These are phyloP conservation scores for Coendou prehensilis DNA, from an alignment of 2,797 vertebrate genomes.

Conservation along the genomic window DNA sequence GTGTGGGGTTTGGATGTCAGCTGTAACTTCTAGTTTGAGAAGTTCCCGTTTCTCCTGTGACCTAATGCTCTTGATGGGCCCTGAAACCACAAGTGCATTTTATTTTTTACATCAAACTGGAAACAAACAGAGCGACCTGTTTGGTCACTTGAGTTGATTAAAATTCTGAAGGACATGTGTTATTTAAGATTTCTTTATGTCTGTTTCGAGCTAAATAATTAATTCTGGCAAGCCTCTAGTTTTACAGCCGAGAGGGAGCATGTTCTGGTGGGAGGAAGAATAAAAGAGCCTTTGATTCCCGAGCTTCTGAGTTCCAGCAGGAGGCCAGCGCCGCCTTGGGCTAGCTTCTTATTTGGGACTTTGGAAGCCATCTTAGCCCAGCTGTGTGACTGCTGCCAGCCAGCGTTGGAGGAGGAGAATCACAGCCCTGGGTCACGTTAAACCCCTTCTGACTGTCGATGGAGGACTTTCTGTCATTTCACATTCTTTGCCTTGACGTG, in stretches of 20 bases:
- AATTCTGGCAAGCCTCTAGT: conserved; percentile 77
- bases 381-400: conserved; percentile 74
- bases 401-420: conserved; percentile 49
- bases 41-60: conserved; percentile 45
- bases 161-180: conserved; percentile 71
- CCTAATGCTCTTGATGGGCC: neutral
- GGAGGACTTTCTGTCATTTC: conserved; percentile 64
- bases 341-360: conserved; percentile 76
- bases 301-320: conserved; percentile 68
- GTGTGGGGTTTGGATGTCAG: neutral
- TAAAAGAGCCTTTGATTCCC: conserved; percentile 81
- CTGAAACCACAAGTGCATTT: conserved; percentile 33
- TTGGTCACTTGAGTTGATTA: conserved; percentile 77
- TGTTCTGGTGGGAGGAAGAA: conserved; percentile 78
- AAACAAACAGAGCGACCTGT: conserved; percentile 53
- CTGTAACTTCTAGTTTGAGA: neutral
- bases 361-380: conserved; percentile 82
- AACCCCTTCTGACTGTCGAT: conserved; percentile 34
- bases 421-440: neutral
- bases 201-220: conserved; percentile 78
- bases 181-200: conserved; percentile 79
- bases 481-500: conserved; percentile 30
- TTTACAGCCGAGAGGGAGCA: conserved; percentile 73
- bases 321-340: conserved; percentile 75
- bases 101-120: conserved; percentile 56